phyloP scores from a whole-genome alignment of 2,888 invertebrate genomes.

The Caenorhabditis doughertyi region DNA sequence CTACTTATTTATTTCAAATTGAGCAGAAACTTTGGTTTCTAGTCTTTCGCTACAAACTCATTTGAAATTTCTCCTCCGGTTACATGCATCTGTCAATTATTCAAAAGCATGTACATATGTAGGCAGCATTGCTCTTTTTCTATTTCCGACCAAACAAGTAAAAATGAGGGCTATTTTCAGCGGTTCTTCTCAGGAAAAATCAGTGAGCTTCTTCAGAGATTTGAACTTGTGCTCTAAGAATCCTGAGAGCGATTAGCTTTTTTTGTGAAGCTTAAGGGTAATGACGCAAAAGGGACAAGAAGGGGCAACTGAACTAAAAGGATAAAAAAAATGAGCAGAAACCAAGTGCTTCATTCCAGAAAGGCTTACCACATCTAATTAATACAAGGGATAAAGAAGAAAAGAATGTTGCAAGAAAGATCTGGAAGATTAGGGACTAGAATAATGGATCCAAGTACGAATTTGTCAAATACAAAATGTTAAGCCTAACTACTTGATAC shows the following conservation, averaged over 20 bases:
- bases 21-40: constrained; percentile 18
- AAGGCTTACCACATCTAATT: background rate
- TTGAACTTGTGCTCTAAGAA: constrained; percentile 8
- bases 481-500: no score
- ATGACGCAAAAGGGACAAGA: constrained; percentile 38
- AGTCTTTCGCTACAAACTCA: constrained; percentile 26
- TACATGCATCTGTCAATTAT: constrained; percentile 38
- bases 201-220: constrained; percentile 28
- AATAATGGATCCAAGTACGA: no score
- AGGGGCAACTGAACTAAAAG: constrained; percentile 26
- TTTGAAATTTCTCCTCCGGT: constrained; percentile 13
- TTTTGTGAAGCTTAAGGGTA: constrained; percentile 31
- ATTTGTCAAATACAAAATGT: no score
- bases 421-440: no score
- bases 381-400: background rate
- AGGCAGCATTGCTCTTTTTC: background rate
- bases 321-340: constrained; percentile 30
- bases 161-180: constrained; percentile 16
- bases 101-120: constrained; percentile 27
- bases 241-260: constrained; percentile 29
- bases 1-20: background rate
- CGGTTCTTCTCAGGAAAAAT: no score
- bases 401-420: background rate
- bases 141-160: background rate
- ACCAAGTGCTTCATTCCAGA: constrained; percentile 6